Base-by-base conservation (phyloP, 1,140 invertebrate species). In the Aphis craccivora region DNA sequence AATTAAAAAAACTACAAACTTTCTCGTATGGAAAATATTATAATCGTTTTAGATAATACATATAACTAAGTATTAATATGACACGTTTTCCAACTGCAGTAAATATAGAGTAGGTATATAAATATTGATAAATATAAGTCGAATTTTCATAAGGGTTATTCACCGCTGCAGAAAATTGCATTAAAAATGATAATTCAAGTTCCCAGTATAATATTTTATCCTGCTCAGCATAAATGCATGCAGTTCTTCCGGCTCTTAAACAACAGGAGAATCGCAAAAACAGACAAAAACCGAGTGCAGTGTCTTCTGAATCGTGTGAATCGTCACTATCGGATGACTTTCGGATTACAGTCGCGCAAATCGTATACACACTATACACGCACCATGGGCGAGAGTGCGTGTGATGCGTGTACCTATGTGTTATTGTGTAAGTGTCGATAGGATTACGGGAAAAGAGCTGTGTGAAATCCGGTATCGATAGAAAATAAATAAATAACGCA, bases 401-500 rank as follows among this genome's bases (percentile, higher is more conserved):
- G 60, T n/a, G 30, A 67, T 9, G 55, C 25, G 25, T 11, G 55
- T 67, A 40, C 37, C 37, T 40, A 67, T 5, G 60, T 76, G 60
- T 76, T 4, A 23, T 22, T 53, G 53, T 53, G 53, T 60, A 76
- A 76, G 60, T 76, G 60, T 76, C 60, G 60, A n/a, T n/a, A 5
- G 60, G 60, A 76, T 76, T 76, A 76, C 11, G 30, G 30, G 6
- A 76, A 76, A 76, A 76, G 60, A 76, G 30, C 60, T n/a, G 60
- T 76, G 60, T 18, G n/a, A 76, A 76, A 76, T 76, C 60, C 60
- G 30, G 60, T 76, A 76, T n/a, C 60, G 60, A 76, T 76, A 5
- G 30, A 76, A 76, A 76, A n/a, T 76, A 76, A 76, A 76, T 76
- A 76, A 76, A 76, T 76, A 67, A 76, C 60, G 60, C n/a, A 76